Evolutionary conservation across 2,113 vertebrate genomes (phyloP).

Genomic region (Ploceus nigricollis): DNA sequence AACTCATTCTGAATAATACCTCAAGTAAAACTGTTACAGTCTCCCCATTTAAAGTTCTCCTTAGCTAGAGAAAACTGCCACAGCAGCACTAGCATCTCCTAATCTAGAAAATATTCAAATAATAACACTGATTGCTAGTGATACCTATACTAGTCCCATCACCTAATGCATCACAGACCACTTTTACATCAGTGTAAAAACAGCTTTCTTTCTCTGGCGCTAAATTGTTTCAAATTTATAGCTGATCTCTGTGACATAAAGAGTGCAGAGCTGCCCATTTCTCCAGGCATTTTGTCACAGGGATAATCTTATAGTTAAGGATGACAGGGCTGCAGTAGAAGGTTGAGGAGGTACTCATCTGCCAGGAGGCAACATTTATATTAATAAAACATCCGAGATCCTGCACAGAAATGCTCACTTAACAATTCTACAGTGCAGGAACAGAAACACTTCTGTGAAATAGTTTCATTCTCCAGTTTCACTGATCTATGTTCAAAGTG

Average conservation of each 20-base stretch:
- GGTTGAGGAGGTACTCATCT: neutral
- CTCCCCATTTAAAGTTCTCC: neutral
- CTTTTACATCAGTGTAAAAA: neutral
- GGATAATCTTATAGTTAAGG: neutral
- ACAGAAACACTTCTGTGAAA: neutral
- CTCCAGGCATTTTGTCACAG: neutral
- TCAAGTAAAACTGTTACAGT: constrained; percentile 8
- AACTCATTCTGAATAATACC: constrained; percentile 28
- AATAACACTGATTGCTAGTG: neutral
- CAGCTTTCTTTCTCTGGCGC: neutral
- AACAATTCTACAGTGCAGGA: neutral
- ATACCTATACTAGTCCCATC: neutral
- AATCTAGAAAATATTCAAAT: neutral
- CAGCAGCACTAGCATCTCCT: neutral
- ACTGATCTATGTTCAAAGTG: neutral
- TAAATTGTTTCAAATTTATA: neutral
- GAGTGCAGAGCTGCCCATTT: neutral
- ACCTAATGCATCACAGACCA: neutral
- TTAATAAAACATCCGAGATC: neutral
- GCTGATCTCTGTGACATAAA: neutral
- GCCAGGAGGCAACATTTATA: neutral
- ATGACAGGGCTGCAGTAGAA: neutral
- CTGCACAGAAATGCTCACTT: neutral
- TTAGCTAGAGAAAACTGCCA: neutral
- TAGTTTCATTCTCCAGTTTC: neutral